Conservation (phyloP, 2,888 invertebrate species). For the Cartodere bifasciata region DNA sequence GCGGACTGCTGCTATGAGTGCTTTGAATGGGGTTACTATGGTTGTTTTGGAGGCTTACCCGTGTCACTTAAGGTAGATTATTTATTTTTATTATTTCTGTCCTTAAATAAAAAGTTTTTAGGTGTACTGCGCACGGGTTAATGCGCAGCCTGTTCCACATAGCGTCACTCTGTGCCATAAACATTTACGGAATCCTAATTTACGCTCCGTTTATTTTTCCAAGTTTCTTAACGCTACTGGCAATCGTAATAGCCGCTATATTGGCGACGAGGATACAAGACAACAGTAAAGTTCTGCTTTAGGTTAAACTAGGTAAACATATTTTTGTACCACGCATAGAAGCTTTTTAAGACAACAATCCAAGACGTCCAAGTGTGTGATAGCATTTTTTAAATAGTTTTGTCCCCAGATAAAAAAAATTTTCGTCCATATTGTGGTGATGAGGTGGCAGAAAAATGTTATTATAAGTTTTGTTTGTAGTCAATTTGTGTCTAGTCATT, state of each 20-base stretch:
- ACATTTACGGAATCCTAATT: conserved; percentile 30
- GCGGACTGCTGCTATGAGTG: conserved; percentile 37
- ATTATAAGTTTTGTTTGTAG: too few relatives aligned
- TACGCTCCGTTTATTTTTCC: conserved; percentile 31
- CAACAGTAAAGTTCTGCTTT: conserved; percentile 33
- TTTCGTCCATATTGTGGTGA: too few relatives aligned
- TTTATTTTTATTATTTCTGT: conserved; percentile 6
- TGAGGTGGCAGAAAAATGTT: too few relatives aligned
- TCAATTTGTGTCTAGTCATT: too few relatives aligned
- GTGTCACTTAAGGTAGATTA: conserved; percentile 42
- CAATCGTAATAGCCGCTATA: conserved; percentile 28
- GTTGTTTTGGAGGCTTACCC: conserved; percentile 43
- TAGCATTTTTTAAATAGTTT: too few relatives aligned
- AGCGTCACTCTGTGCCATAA: conserved; percentile 39
- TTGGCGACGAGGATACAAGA: conserved; percentile 32
- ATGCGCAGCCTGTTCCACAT: conserved; percentile 40
- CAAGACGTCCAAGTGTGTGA: too few relatives aligned
- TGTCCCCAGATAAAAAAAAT: too few relatives aligned
- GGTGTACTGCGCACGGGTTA: conserved; percentile 45
- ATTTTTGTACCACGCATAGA: too few relatives aligned
- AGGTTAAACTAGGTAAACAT: too few relatives aligned
- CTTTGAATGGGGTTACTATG: conserved; percentile 39
- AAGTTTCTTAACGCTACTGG: conserved; percentile 28
- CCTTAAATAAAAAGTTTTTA: conserved; percentile 19
- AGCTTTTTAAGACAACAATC: too few relatives aligned